Base-by-base conservation (phyloP, 2,113 vertebrate species). In the Rhinogobius similis region DNA sequence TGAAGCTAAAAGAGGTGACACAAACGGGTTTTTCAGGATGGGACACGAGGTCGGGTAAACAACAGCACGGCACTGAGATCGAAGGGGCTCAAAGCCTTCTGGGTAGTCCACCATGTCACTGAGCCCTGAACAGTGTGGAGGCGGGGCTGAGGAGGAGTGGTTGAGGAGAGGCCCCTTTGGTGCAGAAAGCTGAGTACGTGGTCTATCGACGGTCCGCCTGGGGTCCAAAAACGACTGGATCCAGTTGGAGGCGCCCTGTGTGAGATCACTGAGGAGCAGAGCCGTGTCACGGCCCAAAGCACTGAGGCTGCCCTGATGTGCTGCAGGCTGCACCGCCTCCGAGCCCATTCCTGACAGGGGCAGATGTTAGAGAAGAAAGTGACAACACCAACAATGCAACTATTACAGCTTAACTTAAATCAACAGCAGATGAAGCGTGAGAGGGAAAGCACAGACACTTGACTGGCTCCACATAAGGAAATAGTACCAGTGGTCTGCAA, bases 11-110 rank as follows among this genome's bases (percentile, higher is more conserved):
- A 96, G 80, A 0, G 93, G 96, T 0, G 90, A 93, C 74, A 96
- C 94, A 80, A 95, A 95, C 0, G 96, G 89, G 78, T 97, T 96
- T 84, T 89, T 93, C 75, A 93, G 86, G 4, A 96, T 84, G 41
- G 95, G 94, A 0, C 87, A 91, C 0, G 82, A 78, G 5, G 90
- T 91, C 1, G 91, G 78, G 11, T 72, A 72, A 48, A 95, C 75
- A 2, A 90, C 72, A 0, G 90, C 77, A 2, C 85, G 84, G 36
- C 90, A 84, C 21, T 83, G 53, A 0, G 93, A 93, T 52, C 94
- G 94, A 62, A 95, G 84, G 0, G 96, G 96, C 77, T 91, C 79
- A 71, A 96, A 97, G 38, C 92, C 92, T 0, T 92, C 86, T 0
- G 95, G 95, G 79, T 95, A 96, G 23, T 84, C 72, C 0, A 72